Percentiles rank a stretch among this genome's conserved stretches.
phyloP scores from a whole-genome alignment of 2,113 vertebrate species.

The Protobothrops flavoviridis region DNA sequence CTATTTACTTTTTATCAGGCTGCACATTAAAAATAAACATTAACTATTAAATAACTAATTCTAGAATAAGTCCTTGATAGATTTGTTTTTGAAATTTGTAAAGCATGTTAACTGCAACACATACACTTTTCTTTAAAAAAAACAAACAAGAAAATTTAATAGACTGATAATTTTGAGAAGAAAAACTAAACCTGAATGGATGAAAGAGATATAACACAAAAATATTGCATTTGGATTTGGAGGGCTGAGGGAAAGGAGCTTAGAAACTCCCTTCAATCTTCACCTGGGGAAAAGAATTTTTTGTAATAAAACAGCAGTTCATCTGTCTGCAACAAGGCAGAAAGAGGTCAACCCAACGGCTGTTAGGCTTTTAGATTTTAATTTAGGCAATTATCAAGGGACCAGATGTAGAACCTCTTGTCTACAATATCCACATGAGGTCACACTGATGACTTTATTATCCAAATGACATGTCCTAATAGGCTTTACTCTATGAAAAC shows the following conservation, averaged over 20 bases:
- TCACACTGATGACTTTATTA: constrained; percentile 80
- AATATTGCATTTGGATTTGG: constrained; percentile 11
- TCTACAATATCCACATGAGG: constrained; percentile 74
- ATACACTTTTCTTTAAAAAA: constrained; percentile 62
- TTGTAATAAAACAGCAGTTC: constrained; percentile 74
- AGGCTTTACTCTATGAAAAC: constrained; percentile 61
- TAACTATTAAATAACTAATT: constrained; percentile 73
- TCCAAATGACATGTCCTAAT: constrained; percentile 65
- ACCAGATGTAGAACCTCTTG: constrained; percentile 77
- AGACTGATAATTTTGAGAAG: constrained; percentile 48
- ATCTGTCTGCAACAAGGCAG: constrained; percentile 75
- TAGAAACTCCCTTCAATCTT: constrained; percentile 64
- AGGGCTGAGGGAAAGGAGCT: constrained; percentile 48
- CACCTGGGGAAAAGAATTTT: constrained; percentile 71
- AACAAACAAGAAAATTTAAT: constrained; percentile 47
- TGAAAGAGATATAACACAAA: constrained; percentile 58
- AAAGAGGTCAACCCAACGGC: constrained; percentile 74
- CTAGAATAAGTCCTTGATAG: constrained; percentile 72
- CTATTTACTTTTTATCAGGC: constrained; percentile 68
- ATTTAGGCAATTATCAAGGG: constrained; percentile 79
- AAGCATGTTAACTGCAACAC: constrained; percentile 61
- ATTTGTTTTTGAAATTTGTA: constrained; percentile 62
- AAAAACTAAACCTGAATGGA: constrained; percentile 64
- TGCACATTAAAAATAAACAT: constrained; percentile 69
- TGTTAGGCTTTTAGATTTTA: constrained; percentile 81